Conservation (phyloP, 2,888 invertebrate genomes). For the Ichneumoninae sp. region DNA sequence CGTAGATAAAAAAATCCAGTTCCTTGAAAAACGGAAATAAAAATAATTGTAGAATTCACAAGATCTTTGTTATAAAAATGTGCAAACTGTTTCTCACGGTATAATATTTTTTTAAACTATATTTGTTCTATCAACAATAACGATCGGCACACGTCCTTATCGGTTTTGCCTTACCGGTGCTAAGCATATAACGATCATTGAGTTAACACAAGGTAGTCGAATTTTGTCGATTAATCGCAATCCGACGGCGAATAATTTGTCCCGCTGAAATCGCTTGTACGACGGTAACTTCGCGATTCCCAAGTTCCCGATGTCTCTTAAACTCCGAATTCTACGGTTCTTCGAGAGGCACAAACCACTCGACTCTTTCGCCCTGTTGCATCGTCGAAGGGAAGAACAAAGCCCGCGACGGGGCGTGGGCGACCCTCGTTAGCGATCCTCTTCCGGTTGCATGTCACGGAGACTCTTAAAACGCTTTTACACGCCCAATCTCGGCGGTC, state of each 20-base stretch:
- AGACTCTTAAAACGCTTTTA: conserved; percentile 62
- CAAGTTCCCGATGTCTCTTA: conserved; percentile 24
- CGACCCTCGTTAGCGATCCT: conserved; percentile 66
- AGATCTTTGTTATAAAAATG: not conserved
- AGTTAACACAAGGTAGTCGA: not conserved
- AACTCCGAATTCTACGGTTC: conserved; percentile 29
- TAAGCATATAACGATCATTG: not conserved
- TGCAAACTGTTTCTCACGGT: not conserved
- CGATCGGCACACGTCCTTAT: too few relatives aligned
- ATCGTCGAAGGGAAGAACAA: conserved; percentile 44
- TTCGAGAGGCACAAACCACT: conserved; percentile 20
- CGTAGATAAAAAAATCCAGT: not conserved
- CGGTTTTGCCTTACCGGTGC: not conserved
- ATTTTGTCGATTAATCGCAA: conserved; percentile 1
- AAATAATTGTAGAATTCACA: not conserved
- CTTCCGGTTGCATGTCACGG: conserved; percentile 67
- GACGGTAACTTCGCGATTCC: conserved; percentile 18
- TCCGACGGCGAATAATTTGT: conserved; percentile 41
- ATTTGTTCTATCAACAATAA: too few relatives aligned
- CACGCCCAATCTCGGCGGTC: conserved; percentile 56
- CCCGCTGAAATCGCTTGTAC: not conserved
- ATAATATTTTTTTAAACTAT: too few relatives aligned
- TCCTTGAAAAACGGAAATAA: not conserved
- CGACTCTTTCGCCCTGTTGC: conserved; percentile 13
- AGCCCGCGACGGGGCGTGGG: conserved; percentile 58